phyloP scores from a whole-genome alignment of 64 coral and sea anemone genomes.

The Actinia tenebrosa region DNA sequence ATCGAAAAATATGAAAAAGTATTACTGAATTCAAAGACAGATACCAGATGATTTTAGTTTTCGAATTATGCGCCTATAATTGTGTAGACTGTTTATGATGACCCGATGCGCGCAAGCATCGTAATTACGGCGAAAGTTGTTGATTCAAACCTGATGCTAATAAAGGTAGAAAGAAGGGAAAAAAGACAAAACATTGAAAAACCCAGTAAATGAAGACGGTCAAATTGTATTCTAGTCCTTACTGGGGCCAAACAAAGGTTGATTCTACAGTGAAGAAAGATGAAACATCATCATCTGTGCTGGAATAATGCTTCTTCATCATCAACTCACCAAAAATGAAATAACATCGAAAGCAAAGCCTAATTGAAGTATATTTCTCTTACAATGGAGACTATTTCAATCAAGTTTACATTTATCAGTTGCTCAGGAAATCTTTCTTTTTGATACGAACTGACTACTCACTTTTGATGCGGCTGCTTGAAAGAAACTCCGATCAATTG shows the following conservation, averaged over 20 bases:
- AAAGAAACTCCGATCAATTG: not conserved
- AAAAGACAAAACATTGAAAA: not conserved
- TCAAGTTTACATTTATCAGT: not conserved
- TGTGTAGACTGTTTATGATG: not conserved
- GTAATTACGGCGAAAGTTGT: not conserved
- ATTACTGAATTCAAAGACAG: not conserved
- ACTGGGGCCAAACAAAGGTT: conserved; percentile 9
- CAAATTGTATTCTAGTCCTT: not conserved
- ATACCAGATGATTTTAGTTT: not conserved
- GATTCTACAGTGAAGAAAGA: conserved; percentile 14
- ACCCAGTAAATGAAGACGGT: not conserved
- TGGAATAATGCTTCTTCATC: not conserved
- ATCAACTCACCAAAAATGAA: not conserved
- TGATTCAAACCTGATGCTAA: not conserved
- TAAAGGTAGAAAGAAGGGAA: not conserved
- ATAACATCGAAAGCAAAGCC: not conserved
- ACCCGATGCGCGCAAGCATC: not conserved
- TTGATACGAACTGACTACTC: not conserved
- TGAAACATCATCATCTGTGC: conserved; percentile 21
- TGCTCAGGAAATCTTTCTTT: not conserved
- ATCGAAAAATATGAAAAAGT: not conserved
- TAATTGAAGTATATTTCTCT: not conserved
- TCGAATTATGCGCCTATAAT: not conserved
- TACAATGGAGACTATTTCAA: not conserved
- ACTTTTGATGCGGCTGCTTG: not conserved